Percentiles rank a stretch among this genome's conserved stretches.
Conservation (phyloP, 2,113 vertebrate species). For the Leuciscus idus region DNA sequence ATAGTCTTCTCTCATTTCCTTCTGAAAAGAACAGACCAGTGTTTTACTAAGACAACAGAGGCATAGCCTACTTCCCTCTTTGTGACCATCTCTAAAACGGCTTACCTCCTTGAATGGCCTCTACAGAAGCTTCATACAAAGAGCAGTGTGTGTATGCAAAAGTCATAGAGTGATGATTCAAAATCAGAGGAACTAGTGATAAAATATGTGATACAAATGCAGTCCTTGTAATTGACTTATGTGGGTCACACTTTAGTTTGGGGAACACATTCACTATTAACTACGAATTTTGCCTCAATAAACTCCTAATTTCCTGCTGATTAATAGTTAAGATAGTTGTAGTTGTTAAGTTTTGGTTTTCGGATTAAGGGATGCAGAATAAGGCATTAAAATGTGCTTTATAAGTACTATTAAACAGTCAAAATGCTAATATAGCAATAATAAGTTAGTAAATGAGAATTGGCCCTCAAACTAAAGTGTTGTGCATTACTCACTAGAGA, state of each 20-base stretch:
- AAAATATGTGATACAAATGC: neutral
- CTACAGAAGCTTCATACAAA: neutral
- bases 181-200: neutral
- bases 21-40: slow-evolving; percentile 38
- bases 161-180: neutral
- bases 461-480: no score
- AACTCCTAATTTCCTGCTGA: no score
- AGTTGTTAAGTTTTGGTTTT: no score
- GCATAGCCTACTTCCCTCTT: slow-evolving; percentile 44
- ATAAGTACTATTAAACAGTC: no score
- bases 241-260: no score
- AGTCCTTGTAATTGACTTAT: neutral
- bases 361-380: no score
- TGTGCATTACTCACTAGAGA: neutral
- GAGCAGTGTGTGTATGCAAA: neutral
- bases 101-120: slow-evolving; percentile 22
- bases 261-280: no score
- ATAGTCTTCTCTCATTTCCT: slow-evolving; percentile 49
- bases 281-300: no score
- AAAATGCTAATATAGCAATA: no score
- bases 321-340: no score
- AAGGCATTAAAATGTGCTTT: no score
- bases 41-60: slow-evolving; percentile 38
- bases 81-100: neutral
- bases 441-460: no score